Base-by-base conservation (phyloP, 2,888 invertebrate genomes). In the Euspilapteryx auroguttella region DNA sequence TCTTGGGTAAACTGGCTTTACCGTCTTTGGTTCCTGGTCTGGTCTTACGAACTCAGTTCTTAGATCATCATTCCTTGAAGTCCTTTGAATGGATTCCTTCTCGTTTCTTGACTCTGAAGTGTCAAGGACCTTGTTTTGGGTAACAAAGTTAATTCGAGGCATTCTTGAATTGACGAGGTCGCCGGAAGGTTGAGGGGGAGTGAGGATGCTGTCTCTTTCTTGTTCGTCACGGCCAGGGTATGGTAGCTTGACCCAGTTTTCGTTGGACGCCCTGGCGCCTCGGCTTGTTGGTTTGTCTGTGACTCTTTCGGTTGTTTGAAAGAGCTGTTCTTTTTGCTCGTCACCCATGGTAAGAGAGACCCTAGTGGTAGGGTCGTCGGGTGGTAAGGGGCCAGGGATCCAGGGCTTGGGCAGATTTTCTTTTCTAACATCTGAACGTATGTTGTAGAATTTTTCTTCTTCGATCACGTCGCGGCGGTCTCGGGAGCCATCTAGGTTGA, bases 111-210 rank as follows among this genome's bases (percentile, higher is more conserved):
- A 73, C 49, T 78, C 78, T 1, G 77, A 68, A 9, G 75, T 51
- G 42, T 77, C 73, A 13, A 77, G 40, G 1, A 52, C 49, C 59
- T 79, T 79, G 35, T 81, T 78, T 45, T 83, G 83, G 0, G 84
- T 85, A 9, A 84, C 80, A 40, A 85, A 85, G 49, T 84, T 82
- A 1, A 84, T 82, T 40, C 82, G 55, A 1, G 84, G 83, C 55
- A 82, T 82, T 39, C 83, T 57, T 3, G 80, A 71, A 42, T 75
- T 78, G 13, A 77, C 64, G 2, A 79, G 57, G 12, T 81, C 81
- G 32, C 78, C 78, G 3, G 75, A 75, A 4, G 77, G 69, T 38
- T 75, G 63, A 0, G 80, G 73, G 15, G 79, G 78, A 1, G 78
- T 65, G 3, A 80, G 53, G n/a, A 71, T 59, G 28, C 73, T 64